Conservation (phyloP, 2,888 invertebrate species). For the Drosophila differens region DNA sequence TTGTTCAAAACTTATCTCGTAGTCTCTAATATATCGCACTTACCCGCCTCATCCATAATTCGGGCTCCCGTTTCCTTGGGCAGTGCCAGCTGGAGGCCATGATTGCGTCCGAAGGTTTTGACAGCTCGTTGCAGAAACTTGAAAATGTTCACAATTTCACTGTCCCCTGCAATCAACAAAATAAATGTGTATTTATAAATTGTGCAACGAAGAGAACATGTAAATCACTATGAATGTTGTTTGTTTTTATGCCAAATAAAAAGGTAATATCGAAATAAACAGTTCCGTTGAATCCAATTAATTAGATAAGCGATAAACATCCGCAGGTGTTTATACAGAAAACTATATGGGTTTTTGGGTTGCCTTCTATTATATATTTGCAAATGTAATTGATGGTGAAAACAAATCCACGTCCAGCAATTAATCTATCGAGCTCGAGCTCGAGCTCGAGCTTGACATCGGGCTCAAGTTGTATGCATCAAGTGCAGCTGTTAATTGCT, state of each 20-base stretch:
- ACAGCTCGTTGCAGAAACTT: slow-evolving; percentile 83
- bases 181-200: slow-evolving; percentile 15
- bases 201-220: slow-evolving; percentile 19
- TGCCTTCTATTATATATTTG: slow-evolving; percentile 20
- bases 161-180: slow-evolving; percentile 73
- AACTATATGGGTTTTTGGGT: slow-evolving; percentile 15
- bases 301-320: slow-evolving; percentile 63
- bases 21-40: slow-evolving; percentile 13
- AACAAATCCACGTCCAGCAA: slow-evolving; percentile 19
- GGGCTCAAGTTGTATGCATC: slow-evolving; percentile 30
- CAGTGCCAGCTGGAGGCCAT: slow-evolving; percentile 81
- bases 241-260: slow-evolving; percentile 27
- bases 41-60: slow-evolving; percentile 76
- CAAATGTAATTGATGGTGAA: slow-evolving; percentile 27
- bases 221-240: slow-evolving; percentile 34
- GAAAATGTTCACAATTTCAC: slow-evolving; percentile 73
- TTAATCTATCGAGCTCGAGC: slow-evolving; percentile 20
- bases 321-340: slow-evolving; percentile 42
- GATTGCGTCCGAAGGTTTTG: slow-evolving; percentile 82
- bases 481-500: slow-evolving; percentile 41
- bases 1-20: background rate
- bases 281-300: slow-evolving; percentile 53
- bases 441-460: background rate
- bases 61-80: slow-evolving; percentile 79
- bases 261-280: slow-evolving; percentile 8